Base-by-base conservation (phyloP, 2,888 invertebrate species). In the Drosophila cognata region DNA sequence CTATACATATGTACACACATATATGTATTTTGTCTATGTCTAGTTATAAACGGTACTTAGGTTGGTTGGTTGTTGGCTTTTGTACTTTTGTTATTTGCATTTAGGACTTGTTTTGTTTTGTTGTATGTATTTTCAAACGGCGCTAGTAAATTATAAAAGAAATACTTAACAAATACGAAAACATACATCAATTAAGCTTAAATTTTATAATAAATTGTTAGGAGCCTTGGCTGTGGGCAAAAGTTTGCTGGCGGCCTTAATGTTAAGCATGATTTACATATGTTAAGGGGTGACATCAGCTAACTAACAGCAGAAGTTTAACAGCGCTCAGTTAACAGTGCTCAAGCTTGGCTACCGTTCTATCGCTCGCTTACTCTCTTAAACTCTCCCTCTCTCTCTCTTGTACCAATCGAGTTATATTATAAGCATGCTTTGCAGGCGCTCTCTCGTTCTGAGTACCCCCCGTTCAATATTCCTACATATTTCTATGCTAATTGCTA, bases 1-100 rank as follows among this genome's bases (percentile, higher is more conserved):
- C 53, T 67, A 56, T 48, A 68, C 58, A 50, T 48, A 63, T 55
- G 66, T 57, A 48, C 60, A 35, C 38, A 56, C 33, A 50, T 58
- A 31, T 55, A 52, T 72, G 43, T 65, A 71, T 57, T 62, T 41
- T 76, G 52, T 77, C 73, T 79, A 79, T 77, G 74, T 79, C 81
- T 79, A 79, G 74, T 48, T 80, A 73, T 86, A 77, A 85, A 74
- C 82, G 85, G 84, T 89, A 84, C 78, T 81, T 80, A 88, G 84
- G 81, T 90, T 88, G 88, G 89, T 89, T 90, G 88, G 88, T 86
- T 88, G 88, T 88, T 90, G 87, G 89, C 89, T 89, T 88, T 89
- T 88, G 81, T 91, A 86, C 80, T 88, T 90, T 89, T 82, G 77
- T 90, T 89, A 78, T 82, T 88, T 90, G 84, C 84, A 79, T 90